Evolutionary conservation across 2,113 vertebrate genomes (phyloP).

Genomic region (Columba livia): DNA sequence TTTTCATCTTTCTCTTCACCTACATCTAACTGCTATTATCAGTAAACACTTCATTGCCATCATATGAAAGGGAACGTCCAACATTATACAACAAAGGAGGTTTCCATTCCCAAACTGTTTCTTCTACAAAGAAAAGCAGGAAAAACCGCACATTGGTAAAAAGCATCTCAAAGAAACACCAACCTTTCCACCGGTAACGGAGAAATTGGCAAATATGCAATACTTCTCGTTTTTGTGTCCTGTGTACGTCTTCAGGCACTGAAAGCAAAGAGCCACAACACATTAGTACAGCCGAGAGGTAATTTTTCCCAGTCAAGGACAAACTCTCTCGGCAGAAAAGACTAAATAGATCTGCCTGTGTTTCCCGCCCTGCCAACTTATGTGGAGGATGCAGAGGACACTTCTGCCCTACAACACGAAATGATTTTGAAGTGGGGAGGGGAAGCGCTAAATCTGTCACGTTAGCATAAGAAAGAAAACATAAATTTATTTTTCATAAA

Average conservation of each 20-base stretch:
- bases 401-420: not conserved
- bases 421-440: not conserved
- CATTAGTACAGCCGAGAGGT: not conserved
- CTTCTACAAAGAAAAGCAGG: not conserved
- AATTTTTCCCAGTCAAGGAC: not conserved
- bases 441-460: not conserved
- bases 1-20: not conserved
- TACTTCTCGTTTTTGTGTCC: slow-evolving; percentile 99
- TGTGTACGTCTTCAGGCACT: slow-evolving; percentile 99
- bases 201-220: slow-evolving; percentile 99
- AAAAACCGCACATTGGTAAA: rapidly evolving
- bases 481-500: not conserved
- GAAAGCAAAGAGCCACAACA: slow-evolving; percentile 14
- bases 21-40: not conserved
- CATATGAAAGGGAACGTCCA: not conserved
- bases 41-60: not conserved
- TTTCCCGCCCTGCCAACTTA: not conserved
- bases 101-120: not conserved
- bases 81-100: not conserved
- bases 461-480: not conserved
- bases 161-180: not conserved
- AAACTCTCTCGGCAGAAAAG: not conserved
- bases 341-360: not conserved
- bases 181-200: slow-evolving; percentile 97
- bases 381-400: not conserved